Conservation (phyloP, 2,888 invertebrate species). For the Drosophila pegasa region DNA sequence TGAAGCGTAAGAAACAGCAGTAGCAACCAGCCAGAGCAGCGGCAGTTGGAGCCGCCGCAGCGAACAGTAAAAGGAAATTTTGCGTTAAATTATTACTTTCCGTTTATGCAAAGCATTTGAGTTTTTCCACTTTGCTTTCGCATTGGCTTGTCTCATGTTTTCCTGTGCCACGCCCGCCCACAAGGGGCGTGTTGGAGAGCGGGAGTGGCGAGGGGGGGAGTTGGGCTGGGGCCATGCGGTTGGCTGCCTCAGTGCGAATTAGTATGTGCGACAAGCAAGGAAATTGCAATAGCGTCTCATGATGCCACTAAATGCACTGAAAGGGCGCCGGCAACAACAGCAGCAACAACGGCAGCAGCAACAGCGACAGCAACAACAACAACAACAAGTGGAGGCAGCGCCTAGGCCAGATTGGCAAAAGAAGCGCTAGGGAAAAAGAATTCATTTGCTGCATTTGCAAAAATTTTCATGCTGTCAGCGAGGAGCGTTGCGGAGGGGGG, state of each 20-base stretch:
- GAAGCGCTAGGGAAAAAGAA: slow-evolving; percentile 64
- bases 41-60: slow-evolving; percentile 33
- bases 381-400: slow-evolving; percentile 12
- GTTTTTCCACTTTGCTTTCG: slow-evolving; percentile 66
- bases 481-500: slow-evolving; percentile 4
- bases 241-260: slow-evolving; percentile 75
- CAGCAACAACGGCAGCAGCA: slow-evolving; percentile 20
- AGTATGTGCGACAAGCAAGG: slow-evolving; percentile 82
- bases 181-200: background rate
- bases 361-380: slow-evolving; percentile 14
- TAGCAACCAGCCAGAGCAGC: slow-evolving; percentile 37
- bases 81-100: slow-evolving; percentile 84
- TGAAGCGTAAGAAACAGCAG: slow-evolving; percentile 78
- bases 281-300: slow-evolving; percentile 81
- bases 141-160: slow-evolving; percentile 52
- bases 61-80: slow-evolving; percentile 80
- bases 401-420: slow-evolving; percentile 51
- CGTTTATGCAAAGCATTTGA: slow-evolving; percentile 82
- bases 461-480: slow-evolving; percentile 66
- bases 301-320: slow-evolving; percentile 80
- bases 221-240: slow-evolving; percentile 44
- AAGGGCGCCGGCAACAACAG: slow-evolving; percentile 55
- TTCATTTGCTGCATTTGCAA: slow-evolving; percentile 82
- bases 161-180: slow-evolving; percentile 53
- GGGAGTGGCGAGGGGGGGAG: background rate